These are phyloP conservation scores for Drosophila pseudoananassae DNA, from an alignment of 1,140 invertebrate genomes.

Conservation along the genomic window DNA sequence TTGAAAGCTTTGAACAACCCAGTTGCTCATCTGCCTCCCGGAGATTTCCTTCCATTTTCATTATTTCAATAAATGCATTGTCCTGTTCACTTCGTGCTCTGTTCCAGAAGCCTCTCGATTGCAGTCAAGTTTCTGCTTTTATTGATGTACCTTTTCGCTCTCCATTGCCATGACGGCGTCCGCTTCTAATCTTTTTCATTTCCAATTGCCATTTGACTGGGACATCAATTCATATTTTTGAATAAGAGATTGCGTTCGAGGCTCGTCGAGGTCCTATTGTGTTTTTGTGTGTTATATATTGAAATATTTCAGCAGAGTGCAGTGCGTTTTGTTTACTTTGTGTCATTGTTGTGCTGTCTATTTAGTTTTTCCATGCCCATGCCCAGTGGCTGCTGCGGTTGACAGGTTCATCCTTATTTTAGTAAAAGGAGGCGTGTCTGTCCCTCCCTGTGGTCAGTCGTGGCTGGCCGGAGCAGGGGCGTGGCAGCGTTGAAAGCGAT, in stretches of 20 bases:
- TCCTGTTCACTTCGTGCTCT: conserved; percentile 28
- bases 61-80: conserved; percentile 52
- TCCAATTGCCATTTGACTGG: conserved; percentile 49
- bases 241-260: conserved; percentile 12
- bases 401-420: conserved; percentile 59
- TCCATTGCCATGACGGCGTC: conserved; percentile 55
- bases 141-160: conserved; percentile 44
- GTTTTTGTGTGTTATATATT: conserved; percentile 30
- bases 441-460: conserved; percentile 45
- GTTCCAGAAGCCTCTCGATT: conserved; percentile 28
- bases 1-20: conserved; percentile 17
- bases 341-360: conserved; percentile 38
- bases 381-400: conserved; percentile 42
- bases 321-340: conserved; percentile 49
- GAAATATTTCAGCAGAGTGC: conserved; percentile 38
- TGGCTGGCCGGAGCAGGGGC: conserved; percentile 31
- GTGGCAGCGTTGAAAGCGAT: conserved; percentile 50
- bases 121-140: conserved; percentile 47
- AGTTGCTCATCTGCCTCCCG: conserved; percentile 1
- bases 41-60: conserved; percentile 11
- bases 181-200: conserved; percentile 54
- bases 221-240: conserved; percentile 39
- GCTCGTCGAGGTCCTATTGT: conserved; percentile 20
- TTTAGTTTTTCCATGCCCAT: conserved; percentile 42
- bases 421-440: conserved; percentile 53